Evolutionary conservation across 2,113 vertebrate species (phyloP), one percentile per base, ranked within the genome.

Genomic region (Salvelinus fontinalis): DNA sequence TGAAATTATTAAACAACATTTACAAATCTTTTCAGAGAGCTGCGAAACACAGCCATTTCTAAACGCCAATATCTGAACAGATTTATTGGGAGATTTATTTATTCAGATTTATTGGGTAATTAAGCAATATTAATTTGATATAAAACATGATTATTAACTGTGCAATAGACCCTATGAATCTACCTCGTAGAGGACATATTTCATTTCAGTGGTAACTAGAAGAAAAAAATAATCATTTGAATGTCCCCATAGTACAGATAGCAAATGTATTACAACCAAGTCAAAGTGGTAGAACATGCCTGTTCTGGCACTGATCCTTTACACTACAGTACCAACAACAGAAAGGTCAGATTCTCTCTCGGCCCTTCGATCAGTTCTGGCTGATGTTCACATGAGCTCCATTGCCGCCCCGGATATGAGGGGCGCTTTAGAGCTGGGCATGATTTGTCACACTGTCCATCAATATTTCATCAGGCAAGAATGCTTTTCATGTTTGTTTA

Each of bases 401-500:
- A 76, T 80, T 74, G 68, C 39, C 9, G 26, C 9, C 39, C 11
- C 9, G 11, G 9, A 14, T 79, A 79, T 69, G 71, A 31, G 27
- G 48, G 51, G 59, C n/a, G 68, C 8, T 60, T 8, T 66, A 29
- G 68, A 68, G 54, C 79, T 79, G 48, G 48, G 44, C n/a, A 57
- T 48, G 26, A 86, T 80, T 69, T 85, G 75, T 81, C 76, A 44
- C 39, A 31, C 79, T 73, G 76, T 73, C 81, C 79, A 81, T 87
- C 64, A 82, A 85, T 88, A 86, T 86, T 85, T 81, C 48, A 88
- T 79, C 26, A 29, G 18, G 73, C 8, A 67, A 82, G 34, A 79
- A 70, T 27, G 81, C 51, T 70, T 76, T 70, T 79, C 69, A 57
- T 34, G 31, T 54, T 79, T 83, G 67, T 80, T 87, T 71, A 68